A percentile compares a stretch with the other conserved stretches of the same genome.
Evolutionary conservation across 1,140 invertebrate species (phyloP).

Genomic region (Drosophila asahinai): DNA sequence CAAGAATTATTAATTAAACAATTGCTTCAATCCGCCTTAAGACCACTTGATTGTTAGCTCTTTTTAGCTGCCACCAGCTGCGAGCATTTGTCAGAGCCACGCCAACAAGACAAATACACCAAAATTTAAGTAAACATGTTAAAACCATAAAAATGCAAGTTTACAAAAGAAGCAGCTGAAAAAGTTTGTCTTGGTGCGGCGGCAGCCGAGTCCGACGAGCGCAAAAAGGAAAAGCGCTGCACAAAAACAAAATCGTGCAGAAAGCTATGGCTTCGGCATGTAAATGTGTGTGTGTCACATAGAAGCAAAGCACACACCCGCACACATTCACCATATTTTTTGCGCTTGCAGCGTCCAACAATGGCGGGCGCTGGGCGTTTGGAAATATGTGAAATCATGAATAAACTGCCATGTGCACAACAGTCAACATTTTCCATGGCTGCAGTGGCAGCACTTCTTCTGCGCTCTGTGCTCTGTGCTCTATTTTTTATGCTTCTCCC

Average conservation of each 20-base stretch:
- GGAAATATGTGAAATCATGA: constrained; percentile 82
- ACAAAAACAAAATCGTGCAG: constrained; percentile 62
- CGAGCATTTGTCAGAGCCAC: constrained; percentile 73
- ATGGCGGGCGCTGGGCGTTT: constrained; percentile 19
- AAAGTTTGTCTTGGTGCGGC: constrained; percentile 36
- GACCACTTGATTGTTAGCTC: constrained; percentile 10
- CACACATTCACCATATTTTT: constrained; percentile 65
- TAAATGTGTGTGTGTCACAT: constrained; percentile 26
- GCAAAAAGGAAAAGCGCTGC: constrained; percentile 47
- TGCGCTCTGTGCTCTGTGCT: neutral
- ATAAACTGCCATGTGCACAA: constrained; percentile 83
- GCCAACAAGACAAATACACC: constrained; percentile 79
- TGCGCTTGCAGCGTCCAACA: constrained; percentile 51
- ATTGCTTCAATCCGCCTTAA: constrained; percentile 1
- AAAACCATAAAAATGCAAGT: constrained; percentile 79
- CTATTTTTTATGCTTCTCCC: constrained; percentile 5
- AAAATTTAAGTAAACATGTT: constrained; percentile 82
- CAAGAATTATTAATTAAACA: neutral
- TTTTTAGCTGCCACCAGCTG: constrained; percentile 9
- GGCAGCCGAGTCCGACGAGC: constrained; percentile 20
- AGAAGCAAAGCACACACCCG: constrained; percentile 25
- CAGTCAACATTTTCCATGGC: constrained; percentile 65
- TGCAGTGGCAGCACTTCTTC: constrained; percentile 32
- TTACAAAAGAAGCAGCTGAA: constrained; percentile 51
- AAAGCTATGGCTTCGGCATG: constrained; percentile 55